These are phyloP conservation scores for Coecobrya sp. DNA, from an alignment of 2,888 invertebrate genomes.

Conservation along the genomic window DNA sequence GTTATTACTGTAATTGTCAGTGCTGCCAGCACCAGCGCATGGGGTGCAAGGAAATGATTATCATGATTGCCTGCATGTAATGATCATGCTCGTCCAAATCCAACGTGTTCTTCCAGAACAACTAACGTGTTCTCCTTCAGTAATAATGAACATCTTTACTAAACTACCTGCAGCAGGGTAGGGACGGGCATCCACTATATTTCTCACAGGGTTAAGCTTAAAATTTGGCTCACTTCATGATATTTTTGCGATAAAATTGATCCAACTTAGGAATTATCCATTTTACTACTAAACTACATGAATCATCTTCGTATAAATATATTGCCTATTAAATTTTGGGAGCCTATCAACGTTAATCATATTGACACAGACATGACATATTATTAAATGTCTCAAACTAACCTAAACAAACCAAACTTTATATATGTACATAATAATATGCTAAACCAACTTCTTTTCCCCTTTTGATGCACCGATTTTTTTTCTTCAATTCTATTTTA, in stretches of 20 bases:
- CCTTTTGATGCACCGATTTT: neutral
- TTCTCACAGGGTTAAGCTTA: neutral
- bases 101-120: neutral
- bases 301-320: too few relatives aligned
- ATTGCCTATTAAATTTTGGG: too few relatives aligned
- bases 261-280: too few relatives aligned
- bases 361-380: too few relatives aligned
- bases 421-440: too few relatives aligned
- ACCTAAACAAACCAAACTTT: neutral
- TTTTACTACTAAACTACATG: too few relatives aligned
- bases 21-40: neutral
- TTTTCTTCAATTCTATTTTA: neutral
- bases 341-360: neutral
- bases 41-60: neutral
- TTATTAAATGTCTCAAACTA: neutral
- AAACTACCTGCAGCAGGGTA: neutral
- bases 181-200: neutral
- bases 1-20: constrained; percentile 63
- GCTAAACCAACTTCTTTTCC: neutral
- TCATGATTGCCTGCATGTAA: constrained; percentile 9
- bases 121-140: neutral
- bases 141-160: neutral
- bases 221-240: neutral
- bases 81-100: constrained; percentile 26
- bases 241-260: too few relatives aligned